These are phyloP conservation scores for Peromyscus aztecus DNA, from an alignment of 2,797 vertebrate genomes.

Conservation along the genomic window DNA sequence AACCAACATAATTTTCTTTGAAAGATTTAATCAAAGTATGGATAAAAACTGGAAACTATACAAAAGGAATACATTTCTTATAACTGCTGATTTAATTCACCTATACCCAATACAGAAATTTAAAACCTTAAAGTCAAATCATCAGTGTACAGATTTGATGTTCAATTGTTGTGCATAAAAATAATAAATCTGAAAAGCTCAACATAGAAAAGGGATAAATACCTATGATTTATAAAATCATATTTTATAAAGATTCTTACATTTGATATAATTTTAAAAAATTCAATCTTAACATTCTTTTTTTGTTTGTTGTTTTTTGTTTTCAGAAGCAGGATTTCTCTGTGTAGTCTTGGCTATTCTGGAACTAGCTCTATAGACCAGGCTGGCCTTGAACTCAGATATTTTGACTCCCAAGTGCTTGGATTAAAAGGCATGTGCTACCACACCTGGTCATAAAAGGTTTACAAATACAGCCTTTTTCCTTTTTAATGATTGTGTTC, in stretches of 20 bases:
- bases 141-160: neutral
- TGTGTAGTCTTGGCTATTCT: neutral
- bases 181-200: slow-evolving; percentile 21
- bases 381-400: neutral
- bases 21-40: slow-evolving; percentile 10
- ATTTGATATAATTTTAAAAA: slow-evolving; percentile 38
- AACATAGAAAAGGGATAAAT: neutral
- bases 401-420: neutral
- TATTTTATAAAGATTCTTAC: slow-evolving; percentile 48
- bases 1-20: slow-evolving; percentile 43
- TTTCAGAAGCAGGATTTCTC: neutral
- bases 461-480: neutral
- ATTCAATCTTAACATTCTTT: slow-evolving; percentile 11
- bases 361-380: neutral
- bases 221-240: neutral
- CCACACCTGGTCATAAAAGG: neutral
- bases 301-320: neutral
- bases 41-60: neutral
- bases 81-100: neutral
- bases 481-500: slow-evolving; percentile 11
- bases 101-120: neutral
- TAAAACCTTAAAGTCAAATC: neutral
- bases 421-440: neutral
- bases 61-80: neutral
- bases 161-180: neutral